A percentile compares a stretch with the other conserved stretches of the same genome.
Evolutionary conservation across 2,113 vertebrate species (phyloP).

Genomic region (Dendropsophus ebraccatus): DNA sequence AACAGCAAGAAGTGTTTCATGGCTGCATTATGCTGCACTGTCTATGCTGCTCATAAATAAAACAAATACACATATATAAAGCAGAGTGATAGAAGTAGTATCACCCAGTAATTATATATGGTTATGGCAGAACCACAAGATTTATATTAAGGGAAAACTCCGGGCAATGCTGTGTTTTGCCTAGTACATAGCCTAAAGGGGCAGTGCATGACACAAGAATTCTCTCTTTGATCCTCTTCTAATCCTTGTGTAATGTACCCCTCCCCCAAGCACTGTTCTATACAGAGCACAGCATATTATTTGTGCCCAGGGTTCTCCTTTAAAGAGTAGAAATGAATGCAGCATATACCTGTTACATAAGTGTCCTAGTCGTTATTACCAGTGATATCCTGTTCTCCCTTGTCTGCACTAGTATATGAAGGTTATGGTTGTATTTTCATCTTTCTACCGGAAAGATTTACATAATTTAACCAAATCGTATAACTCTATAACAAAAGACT

Average conservation of each 20-base stretch:
- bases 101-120: not conserved
- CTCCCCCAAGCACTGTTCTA: not conserved
- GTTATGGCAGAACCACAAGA: not conserved
- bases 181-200: not conserved
- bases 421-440: not conserved
- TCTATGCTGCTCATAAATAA: not conserved
- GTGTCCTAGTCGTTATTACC: too few relatives aligned
- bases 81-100: not conserved
- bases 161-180: not conserved
- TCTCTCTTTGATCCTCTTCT: not conserved
- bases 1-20: not conserved
- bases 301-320: not conserved
- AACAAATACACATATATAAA: constrained; percentile 3
- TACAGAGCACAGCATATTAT: not conserved
- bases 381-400: not conserved
- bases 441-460: not conserved
- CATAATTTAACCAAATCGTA: not conserved
- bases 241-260: not conserved
- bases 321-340: not conserved
- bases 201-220: not conserved
- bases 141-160: not conserved
- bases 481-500: not conserved
- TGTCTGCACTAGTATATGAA: not conserved
- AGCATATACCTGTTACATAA: too few relatives aligned
- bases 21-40: not conserved